phyloP scores from a whole-genome alignment of 2,797 vertebrate species.

The Epinephelus awoara region DNA sequence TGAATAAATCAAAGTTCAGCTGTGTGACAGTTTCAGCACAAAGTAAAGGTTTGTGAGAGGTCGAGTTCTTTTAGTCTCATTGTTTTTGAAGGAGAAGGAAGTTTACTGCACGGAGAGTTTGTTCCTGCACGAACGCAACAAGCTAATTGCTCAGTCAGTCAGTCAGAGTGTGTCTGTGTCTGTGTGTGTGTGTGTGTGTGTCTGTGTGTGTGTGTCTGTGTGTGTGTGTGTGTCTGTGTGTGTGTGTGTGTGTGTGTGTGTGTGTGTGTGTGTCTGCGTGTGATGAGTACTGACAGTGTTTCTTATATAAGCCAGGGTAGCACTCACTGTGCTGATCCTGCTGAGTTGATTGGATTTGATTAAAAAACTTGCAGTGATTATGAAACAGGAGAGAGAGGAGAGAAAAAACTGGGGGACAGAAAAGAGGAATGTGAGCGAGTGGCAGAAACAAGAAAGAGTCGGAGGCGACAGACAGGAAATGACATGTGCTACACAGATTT shows the following conservation, averaged over 20 bases:
- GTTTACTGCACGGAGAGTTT: neutral
- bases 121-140: conserved; percentile 2
- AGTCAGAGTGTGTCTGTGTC: neutral
- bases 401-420: conserved; percentile 17
- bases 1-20: neutral
- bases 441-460: conserved; percentile 2
- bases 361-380: conserved; percentile 69
- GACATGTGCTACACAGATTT: neutral
- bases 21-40: neutral
- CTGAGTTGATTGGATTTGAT: conserved; percentile 77
- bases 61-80: neutral
- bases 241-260: neutral
- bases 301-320: conserved; percentile 55
- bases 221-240: neutral
- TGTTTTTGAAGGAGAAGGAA: neutral
- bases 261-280: conserved; percentile 16
- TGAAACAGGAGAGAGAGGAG: conserved; percentile 31
- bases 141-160: neutral
- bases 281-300: conserved; percentile 38
- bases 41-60: neutral
- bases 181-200: conserved; percentile 11
- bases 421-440: conserved; percentile 35
- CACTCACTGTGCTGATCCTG: conserved; percentile 51
- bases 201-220: conserved; percentile 24
- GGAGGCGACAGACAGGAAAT: neutral